Base-by-base conservation (phyloP, 2,797 vertebrate genomes). In the Spinibarbus caldwelli region DNA sequence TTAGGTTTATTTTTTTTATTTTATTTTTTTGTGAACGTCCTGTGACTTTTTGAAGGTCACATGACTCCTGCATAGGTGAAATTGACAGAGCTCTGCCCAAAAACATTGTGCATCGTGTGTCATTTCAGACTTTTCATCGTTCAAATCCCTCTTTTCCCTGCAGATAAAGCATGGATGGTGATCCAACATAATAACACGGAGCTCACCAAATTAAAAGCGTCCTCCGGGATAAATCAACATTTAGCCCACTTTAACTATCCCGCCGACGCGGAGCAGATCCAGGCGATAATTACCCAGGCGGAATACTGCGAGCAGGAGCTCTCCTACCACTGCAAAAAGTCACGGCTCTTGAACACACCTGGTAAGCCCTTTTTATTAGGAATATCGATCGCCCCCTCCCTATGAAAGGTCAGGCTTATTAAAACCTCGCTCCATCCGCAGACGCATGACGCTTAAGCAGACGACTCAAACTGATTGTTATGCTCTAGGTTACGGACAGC, bases 301-400 rank as follows among this genome's bases (percentile, higher is more conserved):
- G 97, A 97, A 76, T 93, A 95, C 92, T 99, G 98, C n/a, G 94
- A 97, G 76, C 98, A 99, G 93, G 96, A 98, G 87, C 90, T 99
- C 82, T 90, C 94, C 85, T 99, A 97, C 93, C 95, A 95, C 92
- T 99, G 98, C 95, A 98, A 95, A 95, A 97, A 93, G 92, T 98
- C 97, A 0, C 95, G 96, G 71, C 95, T 98, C 76, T 91, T 96
- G 87, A 96, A 95, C 90, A 94, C 94, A 62, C 90, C 93, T 82
- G 96, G 98, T 97, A 89, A 93, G 94, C 92, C 75, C 62, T 85
- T 81, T 89, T 90, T 89, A 87, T 90, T 88, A 84, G 85, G 15
- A 80, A 62, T 85, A 90, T 90, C 29, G 90, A 90, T 89, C 87
- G 59, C 41, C 34, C 73, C 77, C 79, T 78, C n/a, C 64, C 52